Evolutionary conservation across 1,140 invertebrate species (phyloP).

Genomic region (Caligus rogercresseyi): DNA sequence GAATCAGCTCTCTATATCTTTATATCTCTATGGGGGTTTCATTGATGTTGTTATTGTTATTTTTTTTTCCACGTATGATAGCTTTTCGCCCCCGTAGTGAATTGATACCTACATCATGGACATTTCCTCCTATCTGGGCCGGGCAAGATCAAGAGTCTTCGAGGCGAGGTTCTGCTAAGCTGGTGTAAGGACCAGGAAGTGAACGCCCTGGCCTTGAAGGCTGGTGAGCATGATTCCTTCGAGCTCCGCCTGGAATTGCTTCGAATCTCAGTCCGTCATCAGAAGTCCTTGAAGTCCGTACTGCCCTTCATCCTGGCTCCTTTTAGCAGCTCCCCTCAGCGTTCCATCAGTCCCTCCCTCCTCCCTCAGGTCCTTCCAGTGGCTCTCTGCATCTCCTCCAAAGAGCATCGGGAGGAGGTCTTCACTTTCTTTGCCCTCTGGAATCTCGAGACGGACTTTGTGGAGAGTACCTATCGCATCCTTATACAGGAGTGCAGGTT

Average conservation of each 20-base stretch:
- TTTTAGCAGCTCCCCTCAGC: not conserved
- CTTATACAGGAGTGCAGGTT: conserved; percentile 2
- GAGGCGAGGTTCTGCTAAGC: not conserved
- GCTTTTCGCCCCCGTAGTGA: too few relatives aligned
- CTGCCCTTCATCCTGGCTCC: not conserved
- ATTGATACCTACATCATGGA: too few relatives aligned
- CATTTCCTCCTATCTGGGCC: too few relatives aligned
- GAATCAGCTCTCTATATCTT: too few relatives aligned
- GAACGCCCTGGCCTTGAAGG: not conserved
- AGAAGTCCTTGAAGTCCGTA: not conserved
- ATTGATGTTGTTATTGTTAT: too few relatives aligned
- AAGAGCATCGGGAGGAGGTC: not conserved
- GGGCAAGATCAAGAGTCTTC: too few relatives aligned
- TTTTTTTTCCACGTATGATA: too few relatives aligned
- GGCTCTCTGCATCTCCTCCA: not conserved
- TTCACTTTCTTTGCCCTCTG: too few relatives aligned
- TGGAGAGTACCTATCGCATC: not conserved
- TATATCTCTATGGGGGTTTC: too few relatives aligned
- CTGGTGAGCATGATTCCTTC: not conserved
- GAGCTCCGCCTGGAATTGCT: not conserved
- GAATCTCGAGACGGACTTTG: not conserved
- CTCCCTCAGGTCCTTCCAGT: not conserved
- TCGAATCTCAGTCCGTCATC: not conserved
- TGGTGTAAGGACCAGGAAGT: not conserved
- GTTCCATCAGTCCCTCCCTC: not conserved